phyloP scores from a whole-genome alignment of 2,888 invertebrate species.

The Scelioninae gen. 2 region DNA sequence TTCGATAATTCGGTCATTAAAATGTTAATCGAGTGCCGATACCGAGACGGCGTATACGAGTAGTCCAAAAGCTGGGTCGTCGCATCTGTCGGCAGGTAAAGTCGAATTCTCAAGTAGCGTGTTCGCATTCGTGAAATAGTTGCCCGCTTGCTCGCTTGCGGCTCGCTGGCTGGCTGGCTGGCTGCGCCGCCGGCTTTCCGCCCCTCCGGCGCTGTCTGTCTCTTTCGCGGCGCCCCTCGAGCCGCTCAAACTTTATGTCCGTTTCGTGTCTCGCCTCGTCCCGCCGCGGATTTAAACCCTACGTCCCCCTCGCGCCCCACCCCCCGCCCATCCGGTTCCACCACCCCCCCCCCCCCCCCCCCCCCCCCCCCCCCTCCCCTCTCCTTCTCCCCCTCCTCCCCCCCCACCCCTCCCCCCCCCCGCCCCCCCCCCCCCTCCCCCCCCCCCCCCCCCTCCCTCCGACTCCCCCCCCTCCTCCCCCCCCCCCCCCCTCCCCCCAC shows the following conservation, averaged over 20 bases:
- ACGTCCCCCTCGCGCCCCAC: slow-evolving; percentile 62
- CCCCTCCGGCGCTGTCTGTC: too few relatives aligned
- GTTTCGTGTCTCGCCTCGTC: slow-evolving; percentile 71
- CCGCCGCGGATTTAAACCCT: slow-evolving; percentile 63
- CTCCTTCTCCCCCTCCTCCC: too few relatives aligned
- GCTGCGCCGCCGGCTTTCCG: too few relatives aligned
- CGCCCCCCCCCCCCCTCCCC: too few relatives aligned
- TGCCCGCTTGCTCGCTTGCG: slow-evolving; percentile 59
- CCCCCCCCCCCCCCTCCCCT: too few relatives aligned
- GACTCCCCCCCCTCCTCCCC: too few relatives aligned
- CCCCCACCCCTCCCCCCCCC: too few relatives aligned
- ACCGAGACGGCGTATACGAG: slow-evolving; percentile 52
- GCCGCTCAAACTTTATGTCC: slow-evolving; percentile 70
- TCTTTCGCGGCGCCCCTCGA: slow-evolving; percentile 58
- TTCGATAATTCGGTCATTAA: slow-evolving; percentile 72
- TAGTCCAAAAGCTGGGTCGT: slow-evolving; percentile 61
- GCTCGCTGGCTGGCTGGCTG: slow-evolving; percentile 26
- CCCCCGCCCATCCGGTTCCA: slow-evolving; percentile 59
- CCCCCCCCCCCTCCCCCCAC: too few relatives aligned
- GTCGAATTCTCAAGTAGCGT: slow-evolving; percentile 61
- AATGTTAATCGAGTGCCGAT: slow-evolving; percentile 67
- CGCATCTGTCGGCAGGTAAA: slow-evolving; percentile 68
- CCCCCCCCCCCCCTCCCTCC: too few relatives aligned
- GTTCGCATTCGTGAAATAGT: slow-evolving; percentile 69
- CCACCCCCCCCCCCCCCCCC: too few relatives aligned